A percentile compares a stretch with the other conserved stretches of the same genome.
phyloP scores from a whole-genome alignment of 2,797 vertebrate species.

The Peromyscus attwateri region DNA sequence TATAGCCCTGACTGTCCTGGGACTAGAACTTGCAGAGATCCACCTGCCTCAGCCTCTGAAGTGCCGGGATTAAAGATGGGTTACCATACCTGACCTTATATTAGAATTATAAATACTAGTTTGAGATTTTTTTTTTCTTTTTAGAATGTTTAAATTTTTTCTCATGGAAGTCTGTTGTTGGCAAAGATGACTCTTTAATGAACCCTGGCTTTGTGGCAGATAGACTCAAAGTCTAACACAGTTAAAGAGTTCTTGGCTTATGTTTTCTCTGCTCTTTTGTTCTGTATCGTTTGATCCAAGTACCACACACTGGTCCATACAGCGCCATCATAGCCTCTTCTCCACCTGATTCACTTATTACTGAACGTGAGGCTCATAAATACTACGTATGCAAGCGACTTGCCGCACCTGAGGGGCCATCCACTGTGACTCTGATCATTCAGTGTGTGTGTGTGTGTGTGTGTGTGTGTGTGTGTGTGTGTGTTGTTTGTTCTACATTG shows the following conservation, averaged over 20 bases:
- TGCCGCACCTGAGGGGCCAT: neutral
- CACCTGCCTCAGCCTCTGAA: neutral
- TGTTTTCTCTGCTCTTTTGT: neutral
- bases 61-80: neutral
- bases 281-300: neutral
- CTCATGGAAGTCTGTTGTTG: neutral
- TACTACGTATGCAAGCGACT: neutral
- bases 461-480: neutral
- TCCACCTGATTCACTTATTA: neutral
- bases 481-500: neutral
- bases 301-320: neutral
- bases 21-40: neutral
- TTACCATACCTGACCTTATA: neutral
- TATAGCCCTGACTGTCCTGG: neutral
- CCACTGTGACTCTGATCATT: neutral
- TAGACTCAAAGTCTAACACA: neutral
- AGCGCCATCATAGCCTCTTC: neutral
- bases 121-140: neutral
- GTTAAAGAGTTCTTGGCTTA: neutral
- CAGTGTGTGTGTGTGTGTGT: neutral
- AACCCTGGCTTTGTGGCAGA: neutral
- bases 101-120: constrained; percentile 42
- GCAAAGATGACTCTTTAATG: neutral
- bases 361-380: neutral
- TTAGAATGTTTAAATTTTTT: neutral